phyloP scores from a whole-genome alignment of 1,140 invertebrate species.

The Brachionus calyciflorus region DNA sequence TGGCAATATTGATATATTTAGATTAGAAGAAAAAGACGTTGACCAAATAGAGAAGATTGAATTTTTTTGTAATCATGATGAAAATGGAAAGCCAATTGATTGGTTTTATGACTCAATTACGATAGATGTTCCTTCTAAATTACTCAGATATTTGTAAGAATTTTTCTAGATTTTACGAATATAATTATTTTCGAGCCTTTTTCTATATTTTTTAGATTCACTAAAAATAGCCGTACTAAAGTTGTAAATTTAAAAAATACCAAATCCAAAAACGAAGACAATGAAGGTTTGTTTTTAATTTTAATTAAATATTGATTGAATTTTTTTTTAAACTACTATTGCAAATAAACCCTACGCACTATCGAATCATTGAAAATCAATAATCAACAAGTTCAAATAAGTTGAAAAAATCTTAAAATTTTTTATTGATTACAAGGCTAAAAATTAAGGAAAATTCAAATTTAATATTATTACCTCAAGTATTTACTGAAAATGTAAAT shows the following conservation, averaged over 20 bases:
- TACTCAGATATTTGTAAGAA: slow-evolving; percentile 13
- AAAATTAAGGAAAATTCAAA: too few species aligned
- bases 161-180: not conserved
- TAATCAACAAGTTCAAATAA: too few species aligned
- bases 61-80: slow-evolving; percentile 13
- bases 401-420: too few species aligned
- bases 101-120: slow-evolving; percentile 59
- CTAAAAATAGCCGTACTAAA: not conserved
- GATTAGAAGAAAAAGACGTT: slow-evolving; percentile 29
- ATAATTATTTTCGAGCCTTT: not conserved
- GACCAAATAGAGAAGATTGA: not conserved
- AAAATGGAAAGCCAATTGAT: slow-evolving; percentile 49
- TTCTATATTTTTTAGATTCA: slow-evolving; percentile 6
- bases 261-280: too few species aligned
- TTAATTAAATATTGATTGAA: too few species aligned
- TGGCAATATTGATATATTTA: slow-evolving; percentile 43
- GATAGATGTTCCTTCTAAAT: slow-evolving; percentile 55
- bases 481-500: too few species aligned
- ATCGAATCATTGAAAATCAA: too few species aligned
- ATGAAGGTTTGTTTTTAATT: not conserved
- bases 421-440: too few species aligned
- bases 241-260: too few species aligned
- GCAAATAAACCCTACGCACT: too few species aligned
- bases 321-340: too few species aligned
- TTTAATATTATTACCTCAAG: too few species aligned